phyloP scores from a whole-genome alignment of 2,888 invertebrate species.

The Ophion costatus region DNA sequence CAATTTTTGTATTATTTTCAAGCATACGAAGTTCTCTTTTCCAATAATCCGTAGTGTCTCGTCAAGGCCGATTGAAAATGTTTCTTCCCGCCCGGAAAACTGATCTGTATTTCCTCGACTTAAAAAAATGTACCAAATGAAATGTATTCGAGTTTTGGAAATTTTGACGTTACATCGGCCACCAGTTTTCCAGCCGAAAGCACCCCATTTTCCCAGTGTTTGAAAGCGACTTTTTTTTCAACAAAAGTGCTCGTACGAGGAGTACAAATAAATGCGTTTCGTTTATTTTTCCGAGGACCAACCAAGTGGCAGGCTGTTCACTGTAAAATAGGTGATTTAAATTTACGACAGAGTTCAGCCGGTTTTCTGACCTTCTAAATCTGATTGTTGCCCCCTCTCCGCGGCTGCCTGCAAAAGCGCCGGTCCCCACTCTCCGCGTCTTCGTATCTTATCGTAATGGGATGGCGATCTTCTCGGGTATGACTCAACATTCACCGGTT shows the following conservation, averaged over 20 bases:
- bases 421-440: slow-evolving; percentile 31
- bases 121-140: background rate
- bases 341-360: slow-evolving; percentile 32
- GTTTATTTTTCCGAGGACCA: background rate
- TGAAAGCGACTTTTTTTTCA: background rate
- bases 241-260: background rate
- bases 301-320: background rate
- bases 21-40: background rate
- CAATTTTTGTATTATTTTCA: background rate
- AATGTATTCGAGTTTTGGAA: background rate
- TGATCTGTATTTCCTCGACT: background rate
- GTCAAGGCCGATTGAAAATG: background rate
- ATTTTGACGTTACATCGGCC: background rate
- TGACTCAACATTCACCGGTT: slow-evolving; percentile 38
- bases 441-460: slow-evolving; percentile 60
- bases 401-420: slow-evolving; percentile 18
- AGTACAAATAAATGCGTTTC: background rate
- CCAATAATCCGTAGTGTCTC: background rate
- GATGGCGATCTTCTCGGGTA: slow-evolving; percentile 24
- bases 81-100: background rate
- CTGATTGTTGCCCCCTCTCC: slow-evolving; percentile 6
- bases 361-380: slow-evolving; percentile 54
- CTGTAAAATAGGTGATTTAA: slow-evolving; percentile 7
- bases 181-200: background rate
- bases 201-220: too few relatives aligned